These are phyloP conservation scores for Megaleporinus macrocephalus DNA, from an alignment of 2,113 vertebrate genomes.

Conservation along the genomic window DNA sequence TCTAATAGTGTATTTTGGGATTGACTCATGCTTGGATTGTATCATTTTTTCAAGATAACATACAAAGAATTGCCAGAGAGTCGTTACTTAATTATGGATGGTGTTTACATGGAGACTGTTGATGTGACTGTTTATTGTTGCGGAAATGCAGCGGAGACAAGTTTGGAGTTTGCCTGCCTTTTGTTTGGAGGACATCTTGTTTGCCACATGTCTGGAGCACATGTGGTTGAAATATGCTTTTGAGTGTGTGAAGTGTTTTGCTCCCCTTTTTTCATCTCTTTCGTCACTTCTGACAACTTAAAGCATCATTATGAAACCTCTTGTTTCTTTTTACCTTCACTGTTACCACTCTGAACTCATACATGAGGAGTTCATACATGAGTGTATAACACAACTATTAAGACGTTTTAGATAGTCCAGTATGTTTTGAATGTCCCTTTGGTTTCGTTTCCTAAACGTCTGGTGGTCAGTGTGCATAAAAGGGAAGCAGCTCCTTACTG, in stretches of 20 bases:
- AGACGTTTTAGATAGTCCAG: background rate
- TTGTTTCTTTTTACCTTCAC: background rate
- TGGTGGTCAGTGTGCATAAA: conserved; percentile 3
- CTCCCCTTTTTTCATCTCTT: background rate
- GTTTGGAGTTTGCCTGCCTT: background rate
- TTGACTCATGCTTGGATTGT: background rate
- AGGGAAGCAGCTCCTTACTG: conserved; percentile 19
- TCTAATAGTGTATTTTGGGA: no score
- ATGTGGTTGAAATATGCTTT: background rate
- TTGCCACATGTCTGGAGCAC: no score
- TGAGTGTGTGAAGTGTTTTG: background rate
- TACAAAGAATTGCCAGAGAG: background rate
- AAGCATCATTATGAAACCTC: background rate
- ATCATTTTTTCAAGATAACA: background rate
- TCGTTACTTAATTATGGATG: background rate
- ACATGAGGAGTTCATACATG: background rate
- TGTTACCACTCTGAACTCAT: background rate
- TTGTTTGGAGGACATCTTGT: background rate
- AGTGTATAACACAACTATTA: background rate
- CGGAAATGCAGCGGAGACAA: background rate
- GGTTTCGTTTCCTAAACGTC: conserved; percentile 27
- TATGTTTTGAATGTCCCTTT: background rate
- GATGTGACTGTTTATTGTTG: conserved; percentile 1
- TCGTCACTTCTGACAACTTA: background rate
- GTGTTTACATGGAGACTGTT: background rate